Evolutionary conservation across 2,888 invertebrate genomes (phyloP), one percentile per base, ranked within the genome.

Genomic region (Stenoptilia bipunctidactyla): DNA sequence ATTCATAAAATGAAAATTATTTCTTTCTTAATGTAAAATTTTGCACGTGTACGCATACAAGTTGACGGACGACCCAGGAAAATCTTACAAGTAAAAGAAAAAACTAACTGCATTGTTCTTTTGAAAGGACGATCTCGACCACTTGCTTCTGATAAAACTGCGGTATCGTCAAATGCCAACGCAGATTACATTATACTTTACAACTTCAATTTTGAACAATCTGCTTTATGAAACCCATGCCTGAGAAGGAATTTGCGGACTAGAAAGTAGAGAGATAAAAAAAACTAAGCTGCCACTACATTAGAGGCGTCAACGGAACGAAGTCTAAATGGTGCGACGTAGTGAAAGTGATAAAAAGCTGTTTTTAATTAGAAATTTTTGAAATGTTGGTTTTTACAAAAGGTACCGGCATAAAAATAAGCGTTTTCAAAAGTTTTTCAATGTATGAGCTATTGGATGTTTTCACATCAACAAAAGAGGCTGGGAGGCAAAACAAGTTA

Each of bases 51-150:
- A 5, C 20, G 20, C 8, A 5, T 20, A 5, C 3, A 20, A 5
- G 20, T 20, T 8, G 20, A 20, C 20, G 20, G 20, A 20, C 20
- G 20, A 3, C 20, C 3, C 3, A 20, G 20, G 20, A 20, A 20
- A 20, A 20, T 20, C 20, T 3, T 8, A 20, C 20, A 20, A 20
- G 20, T 8, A 30, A 8, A 30, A 30, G 12, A 30, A 30, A 69
- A 72, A 76, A 73, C 73, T 67, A 61, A 73, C 72, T 71, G 76
- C 67, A 80, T 80, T 80, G 79, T 82, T 80, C 76, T 68, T 70
- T 69, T 56, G 55, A 57, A 61, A 59, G 60, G 64, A 64, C 68
- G 66, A 66, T 58, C 66, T 68, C 53, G 58, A 48, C 49, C 52
- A 46, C 43, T 42, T 45, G 50, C 51, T 55, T 20, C 57, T 67